Conservation (phyloP, 2,888 invertebrate genomes). For the Leistus spinibarbis region DNA sequence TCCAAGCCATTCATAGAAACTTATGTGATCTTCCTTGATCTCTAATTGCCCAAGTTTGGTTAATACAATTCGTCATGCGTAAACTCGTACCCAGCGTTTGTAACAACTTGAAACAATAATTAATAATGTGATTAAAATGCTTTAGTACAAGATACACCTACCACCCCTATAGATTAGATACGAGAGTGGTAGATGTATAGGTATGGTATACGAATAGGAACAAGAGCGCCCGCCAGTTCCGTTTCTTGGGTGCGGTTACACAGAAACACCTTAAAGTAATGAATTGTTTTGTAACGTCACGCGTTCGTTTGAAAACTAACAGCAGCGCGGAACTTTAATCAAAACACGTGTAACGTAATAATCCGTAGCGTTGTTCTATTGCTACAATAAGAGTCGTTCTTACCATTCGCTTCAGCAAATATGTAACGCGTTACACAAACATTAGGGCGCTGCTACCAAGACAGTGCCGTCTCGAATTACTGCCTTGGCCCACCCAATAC, state of each 20-base stretch:
- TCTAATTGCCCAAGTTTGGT: background rate
- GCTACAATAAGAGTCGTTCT: background rate
- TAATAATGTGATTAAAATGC: slow-evolving; percentile 6
- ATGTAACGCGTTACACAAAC: background rate
- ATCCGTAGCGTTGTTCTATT: background rate
- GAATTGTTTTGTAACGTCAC: slow-evolving; percentile 27
- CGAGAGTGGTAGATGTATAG: background rate
- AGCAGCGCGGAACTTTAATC: slow-evolving; percentile 23
- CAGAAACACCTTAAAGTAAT: slow-evolving; percentile 19
- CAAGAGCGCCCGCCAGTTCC: background rate
- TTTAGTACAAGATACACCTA: background rate
- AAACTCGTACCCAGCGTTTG: background rate
- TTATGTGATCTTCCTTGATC: background rate
- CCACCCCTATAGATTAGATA: background rate
- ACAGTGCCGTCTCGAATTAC: background rate
- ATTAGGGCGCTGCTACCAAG: background rate
- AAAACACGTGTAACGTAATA: slow-evolving; percentile 31
- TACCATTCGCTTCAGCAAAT: background rate
- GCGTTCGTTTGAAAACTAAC: slow-evolving; percentile 21
- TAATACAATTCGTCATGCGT: background rate
- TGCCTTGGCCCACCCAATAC: background rate
- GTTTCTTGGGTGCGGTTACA: slow-evolving; percentile 14
- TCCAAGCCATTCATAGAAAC: background rate
- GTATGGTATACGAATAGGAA: background rate
- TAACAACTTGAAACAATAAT: background rate